phyloP scores from a whole-genome alignment of 2,113 vertebrate species.

The Aspiorhynchus laticeps region DNA sequence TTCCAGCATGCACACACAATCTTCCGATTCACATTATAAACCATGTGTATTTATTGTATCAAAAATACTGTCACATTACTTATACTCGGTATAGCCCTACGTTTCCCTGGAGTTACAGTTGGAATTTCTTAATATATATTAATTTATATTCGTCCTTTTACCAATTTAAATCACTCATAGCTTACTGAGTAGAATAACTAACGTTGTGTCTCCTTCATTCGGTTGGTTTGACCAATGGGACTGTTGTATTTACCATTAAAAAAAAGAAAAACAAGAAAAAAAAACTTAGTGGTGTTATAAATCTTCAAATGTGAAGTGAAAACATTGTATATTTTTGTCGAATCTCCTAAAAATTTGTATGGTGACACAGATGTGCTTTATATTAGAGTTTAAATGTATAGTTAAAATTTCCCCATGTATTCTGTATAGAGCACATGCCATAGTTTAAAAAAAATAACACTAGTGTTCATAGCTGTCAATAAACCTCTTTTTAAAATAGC shows the following conservation, averaged over 20 bases:
- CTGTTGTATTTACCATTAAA: conserved; percentile 78
- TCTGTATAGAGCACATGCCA: conserved; percentile 65
- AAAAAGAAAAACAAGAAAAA: background rate
- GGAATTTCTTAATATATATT: conserved; percentile 99
- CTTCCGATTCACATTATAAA: conserved; percentile 81
- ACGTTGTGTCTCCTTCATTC: conserved; percentile 85
- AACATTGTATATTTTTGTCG: conserved; percentile 85
- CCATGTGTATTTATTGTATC: conserved; percentile 99
- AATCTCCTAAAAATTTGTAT: conserved; percentile 82
- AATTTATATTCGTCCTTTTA: conserved; percentile 99
- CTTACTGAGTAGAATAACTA: conserved; percentile 88
- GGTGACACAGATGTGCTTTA: conserved; percentile 83
- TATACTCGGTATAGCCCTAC: conserved; percentile 86
- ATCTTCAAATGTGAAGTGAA: conserved; percentile 83
- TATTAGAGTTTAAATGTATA: conserved; percentile 82
- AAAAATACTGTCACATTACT: conserved; percentile 88
- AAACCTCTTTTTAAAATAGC: conserved; percentile 66
- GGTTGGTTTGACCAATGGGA: conserved; percentile 81
- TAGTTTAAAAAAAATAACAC: conserved; percentile 78
- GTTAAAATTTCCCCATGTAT: conserved; percentile 78
- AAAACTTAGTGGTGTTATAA: conserved; percentile 78
- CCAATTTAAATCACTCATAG: conserved; percentile 92
- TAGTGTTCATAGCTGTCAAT: conserved; percentile 71
- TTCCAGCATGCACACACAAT: conserved; percentile 35
- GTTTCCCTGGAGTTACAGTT: conserved; percentile 87